Conservation (phyloP, 2,888 invertebrate species). For the Cheiracanthium punctorium region DNA sequence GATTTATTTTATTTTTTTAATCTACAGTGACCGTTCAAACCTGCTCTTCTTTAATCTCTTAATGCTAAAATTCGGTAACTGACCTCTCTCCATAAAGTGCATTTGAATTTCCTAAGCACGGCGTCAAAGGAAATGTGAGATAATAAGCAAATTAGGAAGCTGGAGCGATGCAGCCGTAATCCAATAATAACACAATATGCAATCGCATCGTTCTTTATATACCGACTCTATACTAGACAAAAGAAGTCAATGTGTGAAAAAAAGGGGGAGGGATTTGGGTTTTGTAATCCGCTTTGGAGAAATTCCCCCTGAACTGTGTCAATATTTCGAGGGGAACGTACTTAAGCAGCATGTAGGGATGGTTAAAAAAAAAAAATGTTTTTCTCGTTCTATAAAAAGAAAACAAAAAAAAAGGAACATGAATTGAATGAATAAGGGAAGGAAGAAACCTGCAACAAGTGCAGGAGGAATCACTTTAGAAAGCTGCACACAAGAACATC, state of each 20-base stretch:
- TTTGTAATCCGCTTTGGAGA: background rate
- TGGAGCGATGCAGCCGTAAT: background rate
- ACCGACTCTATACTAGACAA: background rate
- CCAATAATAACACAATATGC: slow-evolving; percentile 3
- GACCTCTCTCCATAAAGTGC: background rate
- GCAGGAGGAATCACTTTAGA: background rate
- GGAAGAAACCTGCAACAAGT: background rate
- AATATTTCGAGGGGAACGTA: slow-evolving; percentile 5
- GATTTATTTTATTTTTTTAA: too few species aligned
- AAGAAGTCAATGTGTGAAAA: background rate
- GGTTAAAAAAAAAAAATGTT: too few species aligned
- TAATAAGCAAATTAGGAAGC: slow-evolving; percentile 8
- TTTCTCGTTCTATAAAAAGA: too few species aligned
- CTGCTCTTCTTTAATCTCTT: background rate
- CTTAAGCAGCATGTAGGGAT: too few species aligned
- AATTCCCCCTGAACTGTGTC: background rate
- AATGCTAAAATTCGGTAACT: background rate
- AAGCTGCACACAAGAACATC: too few species aligned
- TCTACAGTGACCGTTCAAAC: background rate
- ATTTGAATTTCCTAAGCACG: background rate
- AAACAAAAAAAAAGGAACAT: background rate
- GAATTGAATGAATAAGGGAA: background rate
- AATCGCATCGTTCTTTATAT: background rate
- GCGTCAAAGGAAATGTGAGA: background rate
- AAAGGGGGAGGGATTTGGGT: background rate